Conservation (phyloP, 2,797 vertebrate genomes). For the Rhynchotus rufescens region DNA sequence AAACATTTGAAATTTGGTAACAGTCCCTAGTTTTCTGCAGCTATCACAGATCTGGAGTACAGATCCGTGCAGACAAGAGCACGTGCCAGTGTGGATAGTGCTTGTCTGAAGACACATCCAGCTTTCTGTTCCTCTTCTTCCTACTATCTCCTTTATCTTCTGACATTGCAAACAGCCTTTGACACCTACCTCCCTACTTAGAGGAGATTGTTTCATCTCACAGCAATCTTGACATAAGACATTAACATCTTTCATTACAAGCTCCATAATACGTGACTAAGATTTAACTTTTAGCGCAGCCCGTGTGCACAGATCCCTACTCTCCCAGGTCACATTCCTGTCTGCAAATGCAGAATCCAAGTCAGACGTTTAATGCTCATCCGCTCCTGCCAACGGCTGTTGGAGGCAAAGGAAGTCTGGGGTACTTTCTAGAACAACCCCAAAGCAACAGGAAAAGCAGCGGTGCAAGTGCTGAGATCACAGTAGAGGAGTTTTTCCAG, state of each 20-base stretch:
- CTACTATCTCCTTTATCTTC: conserved; percentile 35
- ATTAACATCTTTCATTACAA: not conserved
- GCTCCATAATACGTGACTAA: conserved; percentile 41
- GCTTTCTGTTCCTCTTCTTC: not conserved
- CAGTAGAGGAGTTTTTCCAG: not conserved
- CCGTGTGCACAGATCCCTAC: not conserved
- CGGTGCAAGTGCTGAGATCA: not conserved
- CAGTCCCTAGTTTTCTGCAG: not conserved
- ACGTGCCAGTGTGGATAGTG: not conserved
- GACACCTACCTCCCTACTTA: conserved; percentile 12
- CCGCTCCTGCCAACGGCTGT: not conserved
- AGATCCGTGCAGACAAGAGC: not conserved
- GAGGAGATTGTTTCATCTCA: conserved; percentile 27
- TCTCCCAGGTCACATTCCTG: not conserved
- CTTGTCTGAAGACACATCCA: not conserved
- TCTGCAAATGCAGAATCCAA: conserved; percentile 14
- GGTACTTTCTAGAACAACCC: not conserved
- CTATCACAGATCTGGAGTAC: not conserved
- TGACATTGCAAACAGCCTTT: conserved; percentile 42
- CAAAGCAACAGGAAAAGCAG: not conserved
- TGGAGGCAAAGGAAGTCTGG: not conserved
- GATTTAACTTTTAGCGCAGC: not conserved
- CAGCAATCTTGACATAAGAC: conserved; percentile 32
- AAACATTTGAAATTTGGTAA: not conserved
- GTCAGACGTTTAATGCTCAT: not conserved